Base-by-base conservation (phyloP, 92 coral and sea anemone species). In the Epizoanthus ramosus region DNA sequence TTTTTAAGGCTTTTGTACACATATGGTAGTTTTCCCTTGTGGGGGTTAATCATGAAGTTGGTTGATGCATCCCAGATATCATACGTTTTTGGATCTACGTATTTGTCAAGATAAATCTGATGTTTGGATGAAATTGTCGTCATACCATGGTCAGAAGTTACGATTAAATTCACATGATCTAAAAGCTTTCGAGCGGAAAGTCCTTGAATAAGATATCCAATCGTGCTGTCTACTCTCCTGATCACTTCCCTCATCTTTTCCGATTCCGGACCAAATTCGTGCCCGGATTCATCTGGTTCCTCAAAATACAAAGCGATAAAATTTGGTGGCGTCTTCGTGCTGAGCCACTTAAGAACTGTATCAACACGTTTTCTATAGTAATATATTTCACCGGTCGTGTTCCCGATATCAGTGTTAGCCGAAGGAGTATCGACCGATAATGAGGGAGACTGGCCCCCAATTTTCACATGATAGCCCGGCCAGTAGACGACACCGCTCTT, bases 81-180 rank as follows among this genome's bases (percentile, higher is more conserved):
- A 57, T 80, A 93, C 45, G 79, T 70, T 12, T 28, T 37, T 6
- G 92, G 87, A 67, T 93, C 92, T 22, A 93, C 84, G 58, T 89
- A 89, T 10, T 84, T 76, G 76, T 92, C 91, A 16, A 95, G 68
- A 68, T 87, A 87, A 15, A 93, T 85, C 28, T 84, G 83, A 45
- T 84, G 88, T 37, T 88, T 56, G 7, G 88, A 79, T 3, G 98
- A 95, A 19, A 91, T 84, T 57, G 91, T 90, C 15, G 92, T 58
- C 98, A 95, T 95, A 0, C 98, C 98, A 68, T 95, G 98, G 71
- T 95, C 98, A 63, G 95, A 80, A 0, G 94, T 89, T 52, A 93
- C 80, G 57, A 95, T 93, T 3, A 95, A 81, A 71, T 95, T 95
- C 47, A 92, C 84, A 18, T 82, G 80, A 73, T 93, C 93, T 64